phyloP scores from a whole-genome alignment of 2,113 vertebrate genomes.

The Melanerpes aurifrons region DNA sequence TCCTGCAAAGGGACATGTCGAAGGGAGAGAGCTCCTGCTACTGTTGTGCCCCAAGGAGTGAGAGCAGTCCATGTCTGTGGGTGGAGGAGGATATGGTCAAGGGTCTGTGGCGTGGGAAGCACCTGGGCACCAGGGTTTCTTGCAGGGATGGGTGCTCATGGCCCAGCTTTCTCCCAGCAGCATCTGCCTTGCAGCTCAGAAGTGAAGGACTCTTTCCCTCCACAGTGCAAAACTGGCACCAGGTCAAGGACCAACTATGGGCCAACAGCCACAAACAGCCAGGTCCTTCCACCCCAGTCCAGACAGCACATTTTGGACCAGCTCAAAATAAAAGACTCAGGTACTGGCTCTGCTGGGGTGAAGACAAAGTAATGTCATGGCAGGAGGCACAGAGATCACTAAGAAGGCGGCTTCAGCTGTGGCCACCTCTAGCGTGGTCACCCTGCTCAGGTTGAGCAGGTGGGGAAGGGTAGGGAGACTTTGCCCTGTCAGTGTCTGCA shows the following conservation, averaged over 20 bases:
- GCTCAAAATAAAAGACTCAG: fast-evolving
- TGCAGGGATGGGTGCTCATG: not conserved
- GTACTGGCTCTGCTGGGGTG: not conserved
- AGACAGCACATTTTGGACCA: not conserved
- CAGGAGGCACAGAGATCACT: not conserved
- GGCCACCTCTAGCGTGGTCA: not conserved
- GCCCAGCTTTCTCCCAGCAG: not conserved
- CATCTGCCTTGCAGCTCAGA: not conserved
- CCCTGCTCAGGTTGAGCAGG: not conserved
- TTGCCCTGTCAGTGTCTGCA: not conserved
- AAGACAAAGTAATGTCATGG: not conserved
- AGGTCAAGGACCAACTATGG: not conserved
- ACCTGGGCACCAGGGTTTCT: not conserved
- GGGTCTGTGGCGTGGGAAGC: not conserved
- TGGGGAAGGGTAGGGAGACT: not conserved
- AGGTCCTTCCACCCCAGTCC: not conserved
- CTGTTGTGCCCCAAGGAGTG: not conserved
- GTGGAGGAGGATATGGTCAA: not conserved
- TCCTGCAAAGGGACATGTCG: not conserved
- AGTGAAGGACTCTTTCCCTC: not conserved
- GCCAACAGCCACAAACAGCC: not conserved
- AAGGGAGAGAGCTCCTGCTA: not conserved
- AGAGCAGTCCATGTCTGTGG: fast-evolving
- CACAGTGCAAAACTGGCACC: fast-evolving
- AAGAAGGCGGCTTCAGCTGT: not conserved